Percentiles rank a stretch among this genome's conserved stretches.
Evolutionary conservation across 2,888 invertebrate genomes (phyloP).

Genomic region (Callosobruchus maculatus): DNA sequence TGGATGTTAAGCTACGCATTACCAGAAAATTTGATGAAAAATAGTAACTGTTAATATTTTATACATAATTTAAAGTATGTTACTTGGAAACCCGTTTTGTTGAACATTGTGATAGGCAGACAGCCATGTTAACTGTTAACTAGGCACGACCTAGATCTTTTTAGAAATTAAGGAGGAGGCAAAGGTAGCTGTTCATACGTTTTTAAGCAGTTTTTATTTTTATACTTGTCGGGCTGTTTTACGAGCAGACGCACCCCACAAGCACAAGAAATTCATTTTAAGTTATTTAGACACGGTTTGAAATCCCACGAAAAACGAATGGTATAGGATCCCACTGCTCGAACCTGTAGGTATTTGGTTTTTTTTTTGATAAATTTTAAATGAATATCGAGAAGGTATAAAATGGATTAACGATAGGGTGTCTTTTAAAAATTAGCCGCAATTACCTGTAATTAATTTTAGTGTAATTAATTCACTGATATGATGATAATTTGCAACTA

Average conservation of each 20-base stretch:
- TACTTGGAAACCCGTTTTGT: conserved; percentile 51
- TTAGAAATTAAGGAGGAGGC: conserved; percentile 10
- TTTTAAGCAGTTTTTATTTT: not conserved
- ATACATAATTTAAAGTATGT: conserved; percentile 53
- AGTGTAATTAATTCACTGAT: too few species aligned
- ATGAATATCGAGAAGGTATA: too few species aligned
- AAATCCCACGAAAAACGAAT: too few species aligned
- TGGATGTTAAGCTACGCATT: conserved; percentile 51
- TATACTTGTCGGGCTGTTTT: not conserved
- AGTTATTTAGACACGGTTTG: too few species aligned
- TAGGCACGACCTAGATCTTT: conserved; percentile 48
- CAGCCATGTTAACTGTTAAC: conserved; percentile 50
- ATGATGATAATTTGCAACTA: too few species aligned
- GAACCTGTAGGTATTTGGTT: too few species aligned
- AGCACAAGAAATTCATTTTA: not conserved
- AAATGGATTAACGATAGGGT: too few species aligned
- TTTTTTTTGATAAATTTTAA: too few species aligned
- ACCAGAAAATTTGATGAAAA: conserved; percentile 43
- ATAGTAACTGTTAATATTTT: conserved; percentile 53
- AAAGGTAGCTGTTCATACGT: not conserved
- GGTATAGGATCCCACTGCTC: too few species aligned
- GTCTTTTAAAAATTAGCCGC: too few species aligned
- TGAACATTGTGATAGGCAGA: conserved; percentile 52
- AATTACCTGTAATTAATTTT: too few species aligned
- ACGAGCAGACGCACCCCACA: not conserved